A percentile compares a stretch with the other conserved stretches of the same genome.
Conservation (phyloP, 1,140 invertebrate genomes). For the Babylonia areolata region DNA sequence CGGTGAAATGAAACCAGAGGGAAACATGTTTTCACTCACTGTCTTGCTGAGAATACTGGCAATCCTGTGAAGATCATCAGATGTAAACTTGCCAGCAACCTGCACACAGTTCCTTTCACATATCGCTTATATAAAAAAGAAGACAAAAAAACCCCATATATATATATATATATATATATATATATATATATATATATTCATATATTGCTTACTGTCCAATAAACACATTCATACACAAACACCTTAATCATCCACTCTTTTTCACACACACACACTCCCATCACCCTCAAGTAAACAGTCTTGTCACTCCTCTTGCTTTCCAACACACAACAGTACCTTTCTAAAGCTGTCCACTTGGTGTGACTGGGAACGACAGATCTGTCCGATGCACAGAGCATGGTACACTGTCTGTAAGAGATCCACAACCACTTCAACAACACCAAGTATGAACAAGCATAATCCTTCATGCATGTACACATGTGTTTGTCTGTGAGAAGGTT, state of each 20-base stretch:
- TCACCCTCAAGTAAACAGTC: too few species aligned
- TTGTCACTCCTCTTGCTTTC: not conserved
- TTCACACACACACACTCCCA: not conserved
- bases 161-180: not conserved
- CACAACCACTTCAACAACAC: too few species aligned
- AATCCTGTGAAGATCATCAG: conserved; percentile 79
- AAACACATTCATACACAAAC: not conserved
- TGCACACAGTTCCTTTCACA: conserved; percentile 54
- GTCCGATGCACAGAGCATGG: conserved; percentile 81
- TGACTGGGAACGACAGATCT: conserved; percentile 79
- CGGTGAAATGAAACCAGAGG: too few species aligned
- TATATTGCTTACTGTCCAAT: not conserved
- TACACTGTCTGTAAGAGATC: conserved; percentile 80
- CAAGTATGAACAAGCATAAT: too few species aligned
- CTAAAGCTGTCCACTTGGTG: conserved; percentile 78
- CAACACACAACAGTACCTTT: conserved; percentile 72
- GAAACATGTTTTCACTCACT: conserved; percentile 66
- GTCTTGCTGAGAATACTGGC: conserved; percentile 74
- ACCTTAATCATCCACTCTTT: not conserved
- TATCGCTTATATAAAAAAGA: not conserved
- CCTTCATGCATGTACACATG: too few species aligned
- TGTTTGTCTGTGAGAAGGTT: too few species aligned
- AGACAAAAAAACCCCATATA: too few species aligned
- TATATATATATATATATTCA: not conserved
- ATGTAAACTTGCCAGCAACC: conserved; percentile 75